Conservation (phyloP, 1,140 invertebrate species). For the Portunus trituberculatus region DNA sequence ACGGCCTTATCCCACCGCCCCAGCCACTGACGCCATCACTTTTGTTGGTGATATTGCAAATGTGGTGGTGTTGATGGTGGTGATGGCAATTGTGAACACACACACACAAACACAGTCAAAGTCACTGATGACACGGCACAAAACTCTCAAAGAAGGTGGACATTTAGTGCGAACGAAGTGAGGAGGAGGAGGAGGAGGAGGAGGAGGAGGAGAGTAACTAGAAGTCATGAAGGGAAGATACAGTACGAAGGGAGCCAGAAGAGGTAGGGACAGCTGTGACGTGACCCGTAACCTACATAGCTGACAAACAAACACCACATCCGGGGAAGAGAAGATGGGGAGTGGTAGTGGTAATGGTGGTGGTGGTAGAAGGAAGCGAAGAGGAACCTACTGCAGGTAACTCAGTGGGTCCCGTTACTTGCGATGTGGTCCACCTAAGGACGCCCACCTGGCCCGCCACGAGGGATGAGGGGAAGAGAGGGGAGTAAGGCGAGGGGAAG, state of each 20-base stretch:
- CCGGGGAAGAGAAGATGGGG: not conserved
- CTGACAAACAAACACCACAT: conserved; percentile 1
- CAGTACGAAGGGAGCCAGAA: not conserved
- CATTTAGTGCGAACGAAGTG: not conserved
- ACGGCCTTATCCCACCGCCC: too few species aligned
- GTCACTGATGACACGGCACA: not conserved
- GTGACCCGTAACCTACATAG: conserved; percentile 12
- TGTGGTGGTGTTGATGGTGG: not conserved
- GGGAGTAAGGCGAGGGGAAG: too few species aligned
- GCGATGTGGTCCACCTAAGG: not conserved
- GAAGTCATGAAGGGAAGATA: too few species aligned
- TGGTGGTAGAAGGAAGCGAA: not conserved
- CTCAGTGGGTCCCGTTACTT: not conserved
- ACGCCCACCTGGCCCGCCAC: not conserved
- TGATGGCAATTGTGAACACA: not conserved
- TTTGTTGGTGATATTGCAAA: not conserved
- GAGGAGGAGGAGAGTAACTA: not conserved
- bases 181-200: not conserved
- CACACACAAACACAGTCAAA: too few species aligned
- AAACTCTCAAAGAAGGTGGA: not conserved
- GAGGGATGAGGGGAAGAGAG: too few species aligned
- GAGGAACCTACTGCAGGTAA: not conserved
- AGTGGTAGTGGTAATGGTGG: not conserved
- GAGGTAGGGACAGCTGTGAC: not conserved
- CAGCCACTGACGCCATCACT: not conserved